Percentiles rank a stretch among this genome's conserved stretches.
Evolutionary conservation across 2,888 invertebrate genomes (phyloP).

Genomic region (Nycteola revayana): DNA sequence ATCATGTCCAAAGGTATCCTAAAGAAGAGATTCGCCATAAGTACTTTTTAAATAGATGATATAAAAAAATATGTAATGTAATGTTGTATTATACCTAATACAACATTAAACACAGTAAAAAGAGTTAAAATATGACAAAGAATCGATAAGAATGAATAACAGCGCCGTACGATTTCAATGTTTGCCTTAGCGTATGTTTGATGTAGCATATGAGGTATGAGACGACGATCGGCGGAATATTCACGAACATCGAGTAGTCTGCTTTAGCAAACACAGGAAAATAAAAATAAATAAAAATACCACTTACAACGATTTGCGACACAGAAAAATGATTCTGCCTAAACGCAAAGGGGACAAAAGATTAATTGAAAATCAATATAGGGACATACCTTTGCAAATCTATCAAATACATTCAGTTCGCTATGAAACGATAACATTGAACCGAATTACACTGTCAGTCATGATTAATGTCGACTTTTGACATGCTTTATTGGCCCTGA

Average conservation of each 20-base stretch:
- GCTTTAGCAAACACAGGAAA: slow-evolving; percentile 51
- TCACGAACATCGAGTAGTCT: slow-evolving; percentile 32
- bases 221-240: slow-evolving; percentile 46
- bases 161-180: slow-evolving; percentile 59
- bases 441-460: slow-evolving; percentile 66
- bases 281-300: slow-evolving; percentile 53
- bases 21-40: no score
- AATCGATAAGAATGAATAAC: slow-evolving; percentile 62
- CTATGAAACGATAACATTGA: slow-evolving; percentile 65
- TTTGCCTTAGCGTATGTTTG: slow-evolving; percentile 61
- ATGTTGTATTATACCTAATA: no score
- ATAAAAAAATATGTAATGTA: no score
- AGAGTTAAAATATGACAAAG: slow-evolving; percentile 37
- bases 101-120: no score
- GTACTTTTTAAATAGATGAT: no score
- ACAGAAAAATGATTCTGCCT: slow-evolving; percentile 62
- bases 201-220: slow-evolving; percentile 58
- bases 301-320: slow-evolving; percentile 47
- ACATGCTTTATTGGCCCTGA: slow-evolving; percentile 63
- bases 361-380: slow-evolving; percentile 77
- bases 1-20: no score
- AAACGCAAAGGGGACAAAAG: slow-evolving; percentile 69
- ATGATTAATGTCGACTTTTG: slow-evolving; percentile 72
- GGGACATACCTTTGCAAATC: slow-evolving; percentile 67
- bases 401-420: slow-evolving; percentile 71